phyloP scores from a whole-genome alignment of 2,888 invertebrate species.

The Sesamia inferens region DNA sequence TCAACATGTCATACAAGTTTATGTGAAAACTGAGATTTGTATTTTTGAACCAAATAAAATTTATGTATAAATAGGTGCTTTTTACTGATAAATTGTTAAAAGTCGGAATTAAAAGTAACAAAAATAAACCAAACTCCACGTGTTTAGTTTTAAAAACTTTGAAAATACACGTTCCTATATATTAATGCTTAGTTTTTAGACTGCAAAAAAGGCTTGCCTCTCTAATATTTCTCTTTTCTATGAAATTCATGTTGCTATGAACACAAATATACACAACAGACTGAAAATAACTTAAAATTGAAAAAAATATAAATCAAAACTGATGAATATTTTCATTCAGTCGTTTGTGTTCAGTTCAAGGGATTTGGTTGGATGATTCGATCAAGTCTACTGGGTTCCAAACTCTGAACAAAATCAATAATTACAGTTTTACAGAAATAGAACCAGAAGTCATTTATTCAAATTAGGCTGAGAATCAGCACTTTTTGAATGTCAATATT shows the following conservation, averaged over 20 bases:
- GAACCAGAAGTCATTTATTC: neutral
- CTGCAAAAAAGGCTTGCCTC: neutral
- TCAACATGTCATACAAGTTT: neutral
- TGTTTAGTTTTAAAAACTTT: neutral
- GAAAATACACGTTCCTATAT: neutral
- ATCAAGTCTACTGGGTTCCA: too few species aligned
- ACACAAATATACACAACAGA: neutral
- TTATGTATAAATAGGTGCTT: neutral
- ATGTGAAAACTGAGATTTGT: neutral
- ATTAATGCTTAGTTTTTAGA: neutral
- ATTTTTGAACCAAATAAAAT: constrained; percentile 8
- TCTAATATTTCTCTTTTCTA: neutral
- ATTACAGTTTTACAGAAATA: constrained; percentile 24
- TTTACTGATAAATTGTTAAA: constrained; percentile 15
- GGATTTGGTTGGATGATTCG: too few species aligned
- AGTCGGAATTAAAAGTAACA: neutral
- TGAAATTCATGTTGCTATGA: neutral
- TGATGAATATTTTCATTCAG: neutral
- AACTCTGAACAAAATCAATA: neutral
- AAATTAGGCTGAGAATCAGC: too few species aligned
- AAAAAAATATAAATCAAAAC: neutral
- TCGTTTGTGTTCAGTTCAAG: neutral
- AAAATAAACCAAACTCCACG: too few species aligned
- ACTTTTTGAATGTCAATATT: too few species aligned
- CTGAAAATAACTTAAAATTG: neutral